Percentiles rank a stretch among this genome's conserved stretches.
phyloP scores from a whole-genome alignment of 1,140 invertebrate genomes.

The Helicoverpa armigera region DNA sequence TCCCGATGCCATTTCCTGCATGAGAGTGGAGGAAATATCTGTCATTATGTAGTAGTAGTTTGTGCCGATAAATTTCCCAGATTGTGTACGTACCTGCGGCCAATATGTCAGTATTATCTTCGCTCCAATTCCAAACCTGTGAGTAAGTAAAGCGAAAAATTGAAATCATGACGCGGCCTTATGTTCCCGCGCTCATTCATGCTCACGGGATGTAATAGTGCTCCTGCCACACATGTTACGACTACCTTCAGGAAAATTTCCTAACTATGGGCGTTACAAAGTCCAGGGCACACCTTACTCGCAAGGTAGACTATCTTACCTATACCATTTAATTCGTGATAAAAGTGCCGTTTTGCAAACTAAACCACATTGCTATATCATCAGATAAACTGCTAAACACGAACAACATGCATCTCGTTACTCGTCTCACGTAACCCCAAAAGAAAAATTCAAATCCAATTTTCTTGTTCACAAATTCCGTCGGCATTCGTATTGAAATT shows the following conservation, averaged over 20 bases:
- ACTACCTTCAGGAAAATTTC: background rate
- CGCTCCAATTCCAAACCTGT: conserved; percentile 26
- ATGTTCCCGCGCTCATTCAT: background rate
- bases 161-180: conserved; percentile 17
- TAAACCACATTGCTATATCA: no score
- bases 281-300: background rate
- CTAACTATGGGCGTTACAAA: background rate
- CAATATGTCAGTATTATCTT: conserved; percentile 19
- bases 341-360: no score
- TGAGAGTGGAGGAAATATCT: conserved; percentile 11
- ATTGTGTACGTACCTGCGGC: conserved; percentile 7
- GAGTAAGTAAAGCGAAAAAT: conserved; percentile 24
- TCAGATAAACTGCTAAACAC: background rate
- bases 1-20: conserved; percentile 15
- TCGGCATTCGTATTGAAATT: conserved; percentile 27
- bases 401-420: background rate
- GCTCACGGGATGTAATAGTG: background rate
- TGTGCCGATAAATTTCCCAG: background rate
- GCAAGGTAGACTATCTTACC: background rate
- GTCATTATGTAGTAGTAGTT: background rate
- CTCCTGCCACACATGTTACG: background rate
- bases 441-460: conserved; percentile 21
- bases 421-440: conserved; percentile 4
- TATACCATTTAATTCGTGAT: no score
- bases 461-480: conserved; percentile 29